Conservation (phyloP, 2,113 vertebrate species). For the Heterocephalus glaber region DNA sequence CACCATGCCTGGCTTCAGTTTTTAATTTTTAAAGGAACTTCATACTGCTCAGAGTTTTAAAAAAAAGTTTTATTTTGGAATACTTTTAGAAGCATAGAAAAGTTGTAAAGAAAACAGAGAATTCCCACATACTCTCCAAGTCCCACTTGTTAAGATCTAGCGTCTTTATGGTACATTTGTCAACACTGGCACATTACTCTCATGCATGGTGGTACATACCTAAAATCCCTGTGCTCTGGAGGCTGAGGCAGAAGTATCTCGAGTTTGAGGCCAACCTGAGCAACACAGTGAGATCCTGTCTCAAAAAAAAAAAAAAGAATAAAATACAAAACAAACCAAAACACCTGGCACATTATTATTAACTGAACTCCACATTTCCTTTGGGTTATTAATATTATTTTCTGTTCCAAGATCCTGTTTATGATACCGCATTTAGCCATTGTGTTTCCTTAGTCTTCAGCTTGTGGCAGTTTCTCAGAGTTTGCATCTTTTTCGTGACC, state of each 20-base stretch:
- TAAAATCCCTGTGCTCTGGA: not conserved
- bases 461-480: not conserved
- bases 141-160: not conserved
- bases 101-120: not conserved
- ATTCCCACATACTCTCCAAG: not conserved
- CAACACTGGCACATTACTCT: not conserved
- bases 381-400: not conserved
- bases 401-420: too few species aligned
- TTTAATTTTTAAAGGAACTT: not conserved
- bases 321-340: not conserved
- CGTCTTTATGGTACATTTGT: not conserved
- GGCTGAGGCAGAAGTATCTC: not conserved
- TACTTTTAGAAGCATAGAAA: not conserved
- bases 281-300: not conserved
- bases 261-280: not conserved
- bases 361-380: not conserved
- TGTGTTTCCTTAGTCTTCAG: not conserved
- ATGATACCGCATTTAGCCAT: not conserved
- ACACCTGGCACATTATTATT: not conserved
- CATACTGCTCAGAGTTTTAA: not conserved
- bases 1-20: not conserved
- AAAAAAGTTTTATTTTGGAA: not conserved
- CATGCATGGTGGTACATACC: not conserved
- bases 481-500: not conserved
- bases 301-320: not conserved